Evolutionary conservation across 2,797 vertebrate species (phyloP), one percentile per base, ranked within the genome.

Genomic region (Peromyscus melanophrys): DNA sequence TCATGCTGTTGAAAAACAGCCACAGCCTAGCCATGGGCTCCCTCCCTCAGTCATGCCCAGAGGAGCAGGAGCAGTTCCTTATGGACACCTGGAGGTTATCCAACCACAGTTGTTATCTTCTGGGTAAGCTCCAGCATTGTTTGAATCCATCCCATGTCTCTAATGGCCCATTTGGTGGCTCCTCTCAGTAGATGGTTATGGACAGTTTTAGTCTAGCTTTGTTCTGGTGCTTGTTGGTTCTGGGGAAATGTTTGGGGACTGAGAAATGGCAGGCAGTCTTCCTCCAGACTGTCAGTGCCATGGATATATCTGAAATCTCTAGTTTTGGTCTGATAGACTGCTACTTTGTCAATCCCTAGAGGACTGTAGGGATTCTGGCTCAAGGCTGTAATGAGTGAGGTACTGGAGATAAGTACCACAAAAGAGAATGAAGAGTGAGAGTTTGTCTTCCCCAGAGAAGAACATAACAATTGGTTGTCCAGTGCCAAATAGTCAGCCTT

Each of bases 221-320:
- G 95, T 67, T 52, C 0, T 71, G 14, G 27, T 92, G 11, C 83
- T 80, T 83, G 16, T 52, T 94, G 57, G 78, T 90, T 95, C 83
- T 87, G 40, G 65, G 25, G 23, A 75, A 78, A 34, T 14, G n/a
- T 17, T 77, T 57, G 43, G 65, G 43, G 75, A 43, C 69, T 67
- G 19, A 71, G 84, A 86, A 34, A 17, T 61, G 40, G n/a, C 71
- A 91, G 49, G 31, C 46, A 80, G 14, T 7, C 71, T 90, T 94
- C 82, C 65, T 90, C 40, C 67, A 65, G 55, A 95, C 40, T 34
- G 17, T 69, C 77, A 4, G 0, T 40, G 34, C 46, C 46, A 34
- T 82, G 31, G 27, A 6, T 86, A 6, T 77, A 40, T 93, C 61
- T 87, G 77, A n/a, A 83, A 71, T 55, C 2, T 16, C 61, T 61